Base-by-base conservation (phyloP, 1,140 invertebrate species). In the Drosophila rufa region DNA sequence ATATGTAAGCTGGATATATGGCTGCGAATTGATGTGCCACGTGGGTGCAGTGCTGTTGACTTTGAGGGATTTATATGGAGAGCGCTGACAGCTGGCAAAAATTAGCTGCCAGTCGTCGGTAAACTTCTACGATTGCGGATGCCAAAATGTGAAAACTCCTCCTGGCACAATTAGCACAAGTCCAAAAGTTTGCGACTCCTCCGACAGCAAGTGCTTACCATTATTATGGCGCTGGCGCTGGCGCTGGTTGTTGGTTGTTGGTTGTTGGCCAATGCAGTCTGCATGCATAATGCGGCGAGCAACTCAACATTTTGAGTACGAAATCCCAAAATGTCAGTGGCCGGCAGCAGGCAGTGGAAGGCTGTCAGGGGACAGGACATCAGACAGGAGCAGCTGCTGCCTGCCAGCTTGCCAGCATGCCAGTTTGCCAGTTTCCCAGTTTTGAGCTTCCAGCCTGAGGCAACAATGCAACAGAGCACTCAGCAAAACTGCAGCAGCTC, bases 11-110 rank as follows among this genome's bases (percentile, higher is more conserved):
- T 38, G 27, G 53, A 25, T 19, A 19, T 19, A 27, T 19, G 40
- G 14, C 0, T 25, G 22, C 22, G 22, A 11, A 11, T 12, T 90
- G 86, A 90, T 91, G 85, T 90, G 85, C 77, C 82, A 90, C 85
- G 83, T 90, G 78, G 79, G 75, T 79, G 78, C 79, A 85, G 75
- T 85, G 85, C 47, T 74, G 81, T 74, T 90, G 85, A 91, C 86
- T 90, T 90, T 90, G 86, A 90, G 75, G 80, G 85, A 90, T 90
- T 90, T 91, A 91, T 82, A 71, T 69, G 69, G 51, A 55, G 65
- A 68, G 51, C 74, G 82, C 65, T 79, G 82, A 90, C 85, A 85
- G 82, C 69, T 76, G 79, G 71, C 86, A 79, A 86, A 91, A 89
- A 90, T 90, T 83, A 86, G 79, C 75, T 85, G 64, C 68, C 73